Conservation (phyloP, 2,888 invertebrate species). For the Artemia sinica region DNA sequence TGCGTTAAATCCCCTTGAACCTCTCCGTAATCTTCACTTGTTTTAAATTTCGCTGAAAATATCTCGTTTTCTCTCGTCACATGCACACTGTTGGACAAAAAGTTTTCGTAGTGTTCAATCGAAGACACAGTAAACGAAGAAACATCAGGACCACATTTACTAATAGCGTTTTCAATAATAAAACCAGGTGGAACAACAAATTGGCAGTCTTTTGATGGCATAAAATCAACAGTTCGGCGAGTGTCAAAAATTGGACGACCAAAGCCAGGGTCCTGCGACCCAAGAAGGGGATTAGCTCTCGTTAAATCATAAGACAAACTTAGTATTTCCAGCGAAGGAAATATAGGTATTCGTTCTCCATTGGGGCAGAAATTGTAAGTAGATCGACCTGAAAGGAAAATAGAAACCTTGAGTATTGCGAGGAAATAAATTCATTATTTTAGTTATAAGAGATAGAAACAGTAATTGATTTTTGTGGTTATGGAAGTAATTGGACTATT, state of each 20-base stretch:
- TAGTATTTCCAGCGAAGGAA: slow-evolving; percentile 4
- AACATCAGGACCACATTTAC: slow-evolving; percentile 3
- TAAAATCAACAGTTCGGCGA: background rate
- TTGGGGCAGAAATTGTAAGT: slow-evolving; percentile 3
- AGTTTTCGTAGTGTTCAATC: background rate
- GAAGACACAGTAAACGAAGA: background rate
- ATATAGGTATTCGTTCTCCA: background rate
- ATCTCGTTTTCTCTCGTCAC: slow-evolving; percentile 5
- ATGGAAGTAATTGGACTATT: too few species aligned
- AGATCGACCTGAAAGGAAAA: background rate
- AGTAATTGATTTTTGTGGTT: too few species aligned
- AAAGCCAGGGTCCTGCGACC: slow-evolving; percentile 1
- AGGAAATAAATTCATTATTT: too few species aligned
- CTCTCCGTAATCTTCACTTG: slow-evolving; percentile 13
- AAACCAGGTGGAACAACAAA: slow-evolving; percentile 4
- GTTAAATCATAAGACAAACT: background rate
- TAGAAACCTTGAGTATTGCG: too few species aligned
- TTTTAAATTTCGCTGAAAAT: background rate
- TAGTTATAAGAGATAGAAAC: too few species aligned
- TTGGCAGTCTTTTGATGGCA: slow-evolving; percentile 9
- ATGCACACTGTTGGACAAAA: slow-evolving; percentile 1
- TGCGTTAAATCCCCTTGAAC: slow-evolving; percentile 3
- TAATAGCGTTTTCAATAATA: background rate
- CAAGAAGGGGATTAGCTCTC: slow-evolving; percentile 4
- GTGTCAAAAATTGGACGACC: slow-evolving; percentile 6